Conservation (phyloP, 2,113 vertebrate species). For the Upupa epops region DNA sequence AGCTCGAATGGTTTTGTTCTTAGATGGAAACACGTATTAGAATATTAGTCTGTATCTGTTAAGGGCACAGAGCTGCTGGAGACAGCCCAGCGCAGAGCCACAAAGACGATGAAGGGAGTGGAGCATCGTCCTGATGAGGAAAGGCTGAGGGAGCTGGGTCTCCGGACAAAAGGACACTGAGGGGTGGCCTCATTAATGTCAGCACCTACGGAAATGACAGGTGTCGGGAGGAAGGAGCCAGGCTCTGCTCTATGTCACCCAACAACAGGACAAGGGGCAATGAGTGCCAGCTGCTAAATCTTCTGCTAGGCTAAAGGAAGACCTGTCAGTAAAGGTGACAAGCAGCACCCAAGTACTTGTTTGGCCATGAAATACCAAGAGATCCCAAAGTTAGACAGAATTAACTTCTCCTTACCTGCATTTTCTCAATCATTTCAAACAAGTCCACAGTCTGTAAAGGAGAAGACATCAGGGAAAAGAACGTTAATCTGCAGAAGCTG, state of each 20-base stretch:
- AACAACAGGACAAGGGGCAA: too few species aligned
- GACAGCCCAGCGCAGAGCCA: too few species aligned
- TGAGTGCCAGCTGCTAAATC: too few species aligned
- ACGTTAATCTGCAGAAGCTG: neutral
- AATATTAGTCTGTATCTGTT: neutral
- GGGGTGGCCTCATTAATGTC: too few species aligned
- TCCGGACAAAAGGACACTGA: too few species aligned
- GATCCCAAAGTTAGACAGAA: neutral
- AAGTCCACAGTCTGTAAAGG: constrained; percentile 82
- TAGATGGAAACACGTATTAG: neutral
- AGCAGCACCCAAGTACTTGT: neutral
- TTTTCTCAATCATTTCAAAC: constrained; percentile 89
- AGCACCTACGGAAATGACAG: too few species aligned
- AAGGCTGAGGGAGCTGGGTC: too few species aligned
- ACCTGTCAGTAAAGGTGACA: neutral
- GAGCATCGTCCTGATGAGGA: too few species aligned
- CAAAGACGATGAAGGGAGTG: too few species aligned
- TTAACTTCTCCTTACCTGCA: constrained; percentile 72
- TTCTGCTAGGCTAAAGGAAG: neutral
- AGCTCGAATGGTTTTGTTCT: neutral
- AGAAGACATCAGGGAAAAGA: neutral
- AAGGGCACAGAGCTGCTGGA: too few species aligned
- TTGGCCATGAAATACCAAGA: neutral
- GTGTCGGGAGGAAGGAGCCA: too few species aligned
- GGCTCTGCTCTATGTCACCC: too few species aligned